A percentile compares a stretch with the other conserved stretches of the same genome.
Evolutionary conservation across 2,113 vertebrate genomes (phyloP).

Genomic region (Osmerus mordax): DNA sequence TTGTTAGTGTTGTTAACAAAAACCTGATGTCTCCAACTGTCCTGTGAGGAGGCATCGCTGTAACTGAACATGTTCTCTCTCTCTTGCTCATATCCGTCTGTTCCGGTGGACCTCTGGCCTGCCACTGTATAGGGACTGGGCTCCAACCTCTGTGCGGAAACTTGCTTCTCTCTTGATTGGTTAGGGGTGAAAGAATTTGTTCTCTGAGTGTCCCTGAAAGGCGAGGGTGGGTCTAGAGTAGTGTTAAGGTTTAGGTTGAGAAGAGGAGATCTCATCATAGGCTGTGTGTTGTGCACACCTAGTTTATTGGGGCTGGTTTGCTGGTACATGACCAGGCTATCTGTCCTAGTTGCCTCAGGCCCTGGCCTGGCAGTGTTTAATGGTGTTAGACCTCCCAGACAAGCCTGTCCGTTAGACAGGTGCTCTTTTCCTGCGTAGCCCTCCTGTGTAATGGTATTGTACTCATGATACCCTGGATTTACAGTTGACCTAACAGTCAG

Average conservation of each 20-base stretch:
- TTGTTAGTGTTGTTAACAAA: slow-evolving; percentile 32
- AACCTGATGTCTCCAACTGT: slow-evolving; percentile 34
- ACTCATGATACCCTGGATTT: slow-evolving; percentile 38
- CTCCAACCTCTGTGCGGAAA: slow-evolving; percentile 38
- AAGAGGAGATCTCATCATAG: background rate
- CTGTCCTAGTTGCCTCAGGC: slow-evolving; percentile 16
- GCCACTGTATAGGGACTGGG: slow-evolving; percentile 50
- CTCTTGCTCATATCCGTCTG: slow-evolving; percentile 44
- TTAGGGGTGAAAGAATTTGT: slow-evolving; percentile 37
- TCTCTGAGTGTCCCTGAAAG: slow-evolving; percentile 26
- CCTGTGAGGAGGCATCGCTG: slow-evolving; percentile 48
- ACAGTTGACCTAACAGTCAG: slow-evolving; percentile 55
- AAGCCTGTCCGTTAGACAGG: slow-evolving; percentile 56
- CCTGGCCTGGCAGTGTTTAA: slow-evolving; percentile 43
- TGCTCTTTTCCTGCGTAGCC: slow-evolving; percentile 34
- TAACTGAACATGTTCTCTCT: slow-evolving; percentile 47
- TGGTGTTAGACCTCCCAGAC: slow-evolving; percentile 40
- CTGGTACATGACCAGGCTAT: slow-evolving; percentile 19
- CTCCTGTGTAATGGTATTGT: slow-evolving; percentile 46
- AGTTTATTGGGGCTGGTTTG: background rate
- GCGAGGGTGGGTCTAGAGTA: slow-evolving; percentile 20
- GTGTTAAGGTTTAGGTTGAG: background rate
- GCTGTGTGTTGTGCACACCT: background rate
- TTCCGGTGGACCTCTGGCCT: slow-evolving; percentile 42
- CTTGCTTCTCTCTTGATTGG: slow-evolving; percentile 47